These are phyloP conservation scores for Hyles euphorbiae DNA, from an alignment of 1,140 invertebrate genomes.

Conservation along the genomic window DNA sequence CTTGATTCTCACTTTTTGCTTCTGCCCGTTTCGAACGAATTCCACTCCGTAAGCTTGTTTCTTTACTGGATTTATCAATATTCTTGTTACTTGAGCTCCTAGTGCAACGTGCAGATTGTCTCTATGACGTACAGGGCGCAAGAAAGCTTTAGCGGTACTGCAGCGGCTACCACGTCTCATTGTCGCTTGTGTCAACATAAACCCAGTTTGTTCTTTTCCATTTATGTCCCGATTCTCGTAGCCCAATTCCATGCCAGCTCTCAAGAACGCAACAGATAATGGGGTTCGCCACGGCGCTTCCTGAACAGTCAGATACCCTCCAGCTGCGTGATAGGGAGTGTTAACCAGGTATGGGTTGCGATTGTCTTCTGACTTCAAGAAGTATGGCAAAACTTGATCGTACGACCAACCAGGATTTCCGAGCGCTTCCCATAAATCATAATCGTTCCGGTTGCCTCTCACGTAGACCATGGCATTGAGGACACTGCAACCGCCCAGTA, in stretches of 20 bases:
- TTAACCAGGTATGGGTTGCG: conserved; percentile 86
- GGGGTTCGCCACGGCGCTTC: conserved; percentile 89
- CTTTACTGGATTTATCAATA: conserved; percentile 82
- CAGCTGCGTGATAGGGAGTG: conserved; percentile 84
- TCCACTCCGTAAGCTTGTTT: conserved; percentile 85
- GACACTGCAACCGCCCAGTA: conserved; percentile 94
- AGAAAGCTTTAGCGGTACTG: conserved; percentile 92
- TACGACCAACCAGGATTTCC: conserved; percentile 96
- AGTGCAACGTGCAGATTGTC: conserved; percentile 89
- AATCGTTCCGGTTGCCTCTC: conserved; percentile 92
- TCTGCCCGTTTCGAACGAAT: conserved; percentile 80
- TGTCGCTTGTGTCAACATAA: conserved; percentile 90
- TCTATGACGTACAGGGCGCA: conserved; percentile 86
- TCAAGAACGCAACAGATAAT: conserved; percentile 86
- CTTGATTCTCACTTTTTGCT: conserved; percentile 80
- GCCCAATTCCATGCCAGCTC: conserved; percentile 87
- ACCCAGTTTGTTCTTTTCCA: conserved; percentile 88
- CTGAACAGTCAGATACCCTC: conserved; percentile 90
- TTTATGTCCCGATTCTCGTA: conserved; percentile 89
- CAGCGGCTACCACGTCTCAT: conserved; percentile 90
- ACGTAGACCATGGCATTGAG: conserved; percentile 98
- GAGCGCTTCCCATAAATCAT: conserved; percentile 91
- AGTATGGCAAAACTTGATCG: conserved; percentile 90
- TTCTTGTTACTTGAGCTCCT: conserved; percentile 83
- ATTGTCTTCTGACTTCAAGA: conserved; percentile 92